Percentiles rank a stretch among this genome's conserved stretches.
Conservation (phyloP, 2,113 vertebrate species). For the Leiothrix lutea region DNA sequence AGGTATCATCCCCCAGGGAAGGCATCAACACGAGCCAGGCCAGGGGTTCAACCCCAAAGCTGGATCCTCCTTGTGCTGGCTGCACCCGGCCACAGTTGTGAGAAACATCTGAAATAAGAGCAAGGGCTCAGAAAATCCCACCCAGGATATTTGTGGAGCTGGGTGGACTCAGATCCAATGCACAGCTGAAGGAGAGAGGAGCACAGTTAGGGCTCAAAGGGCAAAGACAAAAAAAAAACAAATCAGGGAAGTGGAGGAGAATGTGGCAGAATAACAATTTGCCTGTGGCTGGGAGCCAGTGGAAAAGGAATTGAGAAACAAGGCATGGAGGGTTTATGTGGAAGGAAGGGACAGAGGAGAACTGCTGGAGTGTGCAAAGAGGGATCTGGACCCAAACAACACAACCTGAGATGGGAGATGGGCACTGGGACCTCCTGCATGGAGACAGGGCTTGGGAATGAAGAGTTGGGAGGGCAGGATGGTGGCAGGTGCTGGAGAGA, state of each 20-base stretch:
- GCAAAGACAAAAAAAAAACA: not conserved
- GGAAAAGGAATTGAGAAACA: not conserved
- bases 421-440: not conserved
- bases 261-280: not conserved
- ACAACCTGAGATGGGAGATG: not conserved
- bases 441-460: not conserved
- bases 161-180: not conserved
- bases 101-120: not conserved
- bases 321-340: accelerated
- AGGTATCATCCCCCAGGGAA: not conserved
- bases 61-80: not conserved
- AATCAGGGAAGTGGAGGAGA: not conserved
- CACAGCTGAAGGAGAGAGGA: not conserved
- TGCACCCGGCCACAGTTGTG: not conserved
- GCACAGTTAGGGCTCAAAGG: not conserved
- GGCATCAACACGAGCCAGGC: not conserved
- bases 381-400: not conserved
- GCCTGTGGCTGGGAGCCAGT: not conserved
- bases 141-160: not conserved
- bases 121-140: not conserved
- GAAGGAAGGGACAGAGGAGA: not conserved
- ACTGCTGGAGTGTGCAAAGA: not conserved
- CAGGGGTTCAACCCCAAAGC: not conserved
- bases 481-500: not conserved
- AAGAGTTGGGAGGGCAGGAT: not conserved